Conservation (phyloP, 2,888 invertebrate genomes). For the Cybosia mesomella region DNA sequence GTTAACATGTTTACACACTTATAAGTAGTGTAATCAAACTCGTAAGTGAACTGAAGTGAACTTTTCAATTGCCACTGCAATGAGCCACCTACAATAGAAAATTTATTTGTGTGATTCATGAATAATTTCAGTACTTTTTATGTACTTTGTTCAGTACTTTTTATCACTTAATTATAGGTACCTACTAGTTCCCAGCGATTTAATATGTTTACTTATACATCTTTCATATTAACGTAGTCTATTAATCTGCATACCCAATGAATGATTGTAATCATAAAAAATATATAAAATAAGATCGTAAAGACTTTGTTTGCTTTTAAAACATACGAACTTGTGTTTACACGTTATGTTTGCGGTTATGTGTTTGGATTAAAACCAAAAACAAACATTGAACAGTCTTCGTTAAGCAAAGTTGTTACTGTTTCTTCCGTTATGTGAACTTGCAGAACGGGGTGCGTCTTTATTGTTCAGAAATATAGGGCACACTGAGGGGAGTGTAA, state of each 20-base stretch:
- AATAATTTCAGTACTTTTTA: neutral
- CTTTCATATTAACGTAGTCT: neutral
- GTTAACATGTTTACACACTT: no score
- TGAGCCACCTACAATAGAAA: neutral
- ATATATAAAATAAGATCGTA: neutral
- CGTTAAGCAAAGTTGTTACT: constrained; percentile 37
- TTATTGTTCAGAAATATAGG: constrained; percentile 39
- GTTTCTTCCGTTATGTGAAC: constrained; percentile 34
- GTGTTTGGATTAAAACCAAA: constrained; percentile 17
- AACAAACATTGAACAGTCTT: constrained; percentile 31
- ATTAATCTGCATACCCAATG: neutral
- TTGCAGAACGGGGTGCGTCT: constrained; percentile 31
- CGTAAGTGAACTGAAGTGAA: no score
- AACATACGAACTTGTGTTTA: constrained; percentile 2
- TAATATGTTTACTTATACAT: neutral
- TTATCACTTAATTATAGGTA: neutral
- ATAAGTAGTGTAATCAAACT: no score
- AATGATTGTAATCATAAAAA: neutral
- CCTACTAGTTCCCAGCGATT: neutral
- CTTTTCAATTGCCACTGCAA: neutral
- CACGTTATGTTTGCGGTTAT: neutral
- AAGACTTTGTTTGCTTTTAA: constrained; percentile 4
- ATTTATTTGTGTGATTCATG: neutral
- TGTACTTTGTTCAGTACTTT: neutral
- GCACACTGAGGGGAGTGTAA: constrained; percentile 34